These are phyloP conservation scores for Pachypeltis micranthus DNA, from an alignment of 1,140 invertebrate genomes.

Conservation along the genomic window DNA sequence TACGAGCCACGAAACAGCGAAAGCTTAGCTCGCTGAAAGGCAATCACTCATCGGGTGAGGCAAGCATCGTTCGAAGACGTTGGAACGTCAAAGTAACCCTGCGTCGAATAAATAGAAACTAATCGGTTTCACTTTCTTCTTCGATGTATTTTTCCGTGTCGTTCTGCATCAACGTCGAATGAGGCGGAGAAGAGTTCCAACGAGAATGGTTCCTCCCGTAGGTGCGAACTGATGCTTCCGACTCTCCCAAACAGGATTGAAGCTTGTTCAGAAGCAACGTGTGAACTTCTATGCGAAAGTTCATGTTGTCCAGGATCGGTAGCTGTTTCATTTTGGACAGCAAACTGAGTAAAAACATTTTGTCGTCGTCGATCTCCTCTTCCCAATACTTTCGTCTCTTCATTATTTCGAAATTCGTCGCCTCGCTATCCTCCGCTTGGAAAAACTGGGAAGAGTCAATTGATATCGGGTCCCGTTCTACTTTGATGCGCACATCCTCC, in stretches of 20 bases:
- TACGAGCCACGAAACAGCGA: no score
- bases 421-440: neutral
- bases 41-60: no score
- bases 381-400: constrained; percentile 2
- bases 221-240: neutral
- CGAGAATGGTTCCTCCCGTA: neutral
- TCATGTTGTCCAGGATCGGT: constrained; percentile 16
- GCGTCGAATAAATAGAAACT: no score
- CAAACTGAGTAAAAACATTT: constrained; percentile 21
- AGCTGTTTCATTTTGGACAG: constrained; percentile 21
- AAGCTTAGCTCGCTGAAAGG: no score
- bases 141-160: neutral
- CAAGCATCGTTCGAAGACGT: no score
- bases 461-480: constrained; percentile 8
- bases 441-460: neutral
- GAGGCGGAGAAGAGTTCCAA: neutral
- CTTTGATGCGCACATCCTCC: constrained; percentile 6
- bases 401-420: neutral
- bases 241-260: neutral
- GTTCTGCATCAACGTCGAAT: neutral
- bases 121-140: neutral
- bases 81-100: no score
- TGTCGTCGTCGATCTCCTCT: constrained; percentile 20
- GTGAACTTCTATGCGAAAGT: constrained; percentile 20
- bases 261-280: constrained; percentile 18